phyloP scores from a whole-genome alignment of 1,140 invertebrate genomes.

The Dendrolimus punctatus region DNA sequence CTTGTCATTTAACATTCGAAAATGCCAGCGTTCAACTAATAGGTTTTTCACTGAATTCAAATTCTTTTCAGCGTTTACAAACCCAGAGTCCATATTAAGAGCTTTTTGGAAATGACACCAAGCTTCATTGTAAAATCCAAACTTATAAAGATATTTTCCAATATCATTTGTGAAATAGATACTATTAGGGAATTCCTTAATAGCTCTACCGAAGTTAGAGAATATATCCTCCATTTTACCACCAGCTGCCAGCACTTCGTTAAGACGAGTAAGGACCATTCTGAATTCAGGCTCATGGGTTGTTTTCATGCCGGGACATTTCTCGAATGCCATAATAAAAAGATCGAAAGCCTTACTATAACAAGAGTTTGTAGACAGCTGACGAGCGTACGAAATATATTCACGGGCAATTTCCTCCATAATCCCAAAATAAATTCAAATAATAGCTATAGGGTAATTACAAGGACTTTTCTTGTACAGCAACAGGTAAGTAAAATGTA shows the following conservation, averaged over 20 bases:
- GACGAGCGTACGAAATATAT: slow-evolving; percentile 32
- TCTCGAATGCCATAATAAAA: slow-evolving; percentile 47
- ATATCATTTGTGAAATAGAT: slow-evolving; percentile 46
- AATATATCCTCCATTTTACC: slow-evolving; percentile 51
- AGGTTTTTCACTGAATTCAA: slow-evolving; percentile 60
- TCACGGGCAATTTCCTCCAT: slow-evolving; percentile 23
- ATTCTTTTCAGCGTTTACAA: slow-evolving; percentile 53
- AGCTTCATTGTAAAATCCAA: slow-evolving; percentile 41
- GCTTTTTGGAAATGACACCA: slow-evolving; percentile 53
- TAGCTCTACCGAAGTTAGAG: slow-evolving; percentile 37
- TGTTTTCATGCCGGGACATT: slow-evolving; percentile 29
- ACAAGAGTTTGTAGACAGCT: slow-evolving; percentile 23
- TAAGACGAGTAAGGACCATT: slow-evolving; percentile 23
- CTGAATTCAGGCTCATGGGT: slow-evolving; percentile 40
- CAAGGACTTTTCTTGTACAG: too few relatives aligned
- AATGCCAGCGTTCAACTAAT: slow-evolving; percentile 84
- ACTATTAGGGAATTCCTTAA: slow-evolving; percentile 41
- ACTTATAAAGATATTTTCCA: slow-evolving; percentile 50
- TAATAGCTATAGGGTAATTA: too few relatives aligned
- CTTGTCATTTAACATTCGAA: slow-evolving; percentile 85
- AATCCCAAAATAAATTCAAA: neutral
- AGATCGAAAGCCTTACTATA: slow-evolving; percentile 48
- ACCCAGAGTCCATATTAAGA: slow-evolving; percentile 31
- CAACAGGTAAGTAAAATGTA: too few relatives aligned
- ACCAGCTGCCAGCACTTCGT: slow-evolving; percentile 21